A percentile compares a stretch with the other conserved stretches of the same genome.
Evolutionary conservation across 2,113 vertebrate genomes (phyloP).

Genomic region (Salvelinus sp.): DNA sequence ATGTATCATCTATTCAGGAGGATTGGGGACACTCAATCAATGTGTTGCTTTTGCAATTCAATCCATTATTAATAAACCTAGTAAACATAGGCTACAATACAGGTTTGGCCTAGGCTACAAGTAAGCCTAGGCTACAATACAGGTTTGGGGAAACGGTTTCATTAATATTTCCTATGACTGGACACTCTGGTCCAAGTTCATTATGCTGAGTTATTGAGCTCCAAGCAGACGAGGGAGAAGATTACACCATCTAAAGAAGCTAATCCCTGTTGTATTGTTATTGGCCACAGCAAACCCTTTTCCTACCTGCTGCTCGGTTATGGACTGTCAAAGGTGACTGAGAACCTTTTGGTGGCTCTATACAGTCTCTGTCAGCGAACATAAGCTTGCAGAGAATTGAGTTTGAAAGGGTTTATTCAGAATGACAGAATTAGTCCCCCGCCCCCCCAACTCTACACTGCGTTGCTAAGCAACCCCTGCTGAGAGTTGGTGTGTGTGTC

Average conservation of each 20-base stretch:
- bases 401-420: slow-evolving; percentile 7
- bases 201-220: background rate
- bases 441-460: background rate
- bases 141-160: background rate
- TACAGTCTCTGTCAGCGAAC: slow-evolving; percentile 19
- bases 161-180: background rate
- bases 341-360: background rate
- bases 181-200: background rate
- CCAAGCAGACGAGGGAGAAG: background rate
- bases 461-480: background rate
- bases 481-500: background rate
- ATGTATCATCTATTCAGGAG: too few relatives aligned
- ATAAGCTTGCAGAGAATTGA: background rate
- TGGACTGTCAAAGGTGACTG: background rate
- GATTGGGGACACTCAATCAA: too few relatives aligned
- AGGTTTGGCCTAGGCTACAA: too few relatives aligned
- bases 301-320: background rate
- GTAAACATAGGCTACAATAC: background rate
- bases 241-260: background rate
- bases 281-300: background rate
- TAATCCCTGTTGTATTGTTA: background rate
- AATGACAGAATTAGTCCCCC: slow-evolving; percentile 23
- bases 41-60: too few relatives aligned
- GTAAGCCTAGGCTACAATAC: background rate
- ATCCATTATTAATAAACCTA: too few relatives aligned